Evolutionary conservation across 2,113 vertebrate genomes (phyloP), one percentile per base, ranked within the genome.

Genomic region (Macquaria australasica): DNA sequence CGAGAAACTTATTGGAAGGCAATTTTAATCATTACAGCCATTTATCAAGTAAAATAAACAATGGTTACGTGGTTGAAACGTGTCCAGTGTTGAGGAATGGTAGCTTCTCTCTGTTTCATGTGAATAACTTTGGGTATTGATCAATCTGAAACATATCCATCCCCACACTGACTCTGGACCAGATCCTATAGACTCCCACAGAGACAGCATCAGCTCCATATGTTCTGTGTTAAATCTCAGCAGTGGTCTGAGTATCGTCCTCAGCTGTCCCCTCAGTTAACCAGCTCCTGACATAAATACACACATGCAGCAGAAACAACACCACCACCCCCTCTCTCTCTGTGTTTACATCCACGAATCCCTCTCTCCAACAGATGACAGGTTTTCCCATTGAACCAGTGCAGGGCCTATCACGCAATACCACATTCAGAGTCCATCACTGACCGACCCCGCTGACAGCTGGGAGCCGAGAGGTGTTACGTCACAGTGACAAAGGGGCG

Each of bases 371-470:
- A 60, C 81, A 85, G 79, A 91, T 88, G 81, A 87, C 77, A 81
- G 88, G 70, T 71, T 85, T 76, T 91, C 84, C 82, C 80, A 76
- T 20, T 71, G 83, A 86, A 75, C 73, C 77, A 77, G 34, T 20
- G 48, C 74, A 34, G 39, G 55, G 37, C 68, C 73, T 43, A 51
- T 21, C 79, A 87, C 8, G 51, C 86, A 82, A 72, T 14, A 10
- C 14, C 67, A 45, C 58, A 71, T 50, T 63, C 56, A 25, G 73
- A 69, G 51, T n/a, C 25, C 67, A 62, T 59, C 31, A 1, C 2
- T 2, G 34, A 20, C 18, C 58, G 34, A 15, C 23, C 58, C 6
- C n/a, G 18, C 67, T 41, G 56, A 25, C 69, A 58, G 62, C 51
- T 23, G 67, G 34, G 63, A 73, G 43, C 71, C 1, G 58, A 70